Conservation (phyloP, 2,888 invertebrate species). For the Tricholauxania praeusta region DNA sequence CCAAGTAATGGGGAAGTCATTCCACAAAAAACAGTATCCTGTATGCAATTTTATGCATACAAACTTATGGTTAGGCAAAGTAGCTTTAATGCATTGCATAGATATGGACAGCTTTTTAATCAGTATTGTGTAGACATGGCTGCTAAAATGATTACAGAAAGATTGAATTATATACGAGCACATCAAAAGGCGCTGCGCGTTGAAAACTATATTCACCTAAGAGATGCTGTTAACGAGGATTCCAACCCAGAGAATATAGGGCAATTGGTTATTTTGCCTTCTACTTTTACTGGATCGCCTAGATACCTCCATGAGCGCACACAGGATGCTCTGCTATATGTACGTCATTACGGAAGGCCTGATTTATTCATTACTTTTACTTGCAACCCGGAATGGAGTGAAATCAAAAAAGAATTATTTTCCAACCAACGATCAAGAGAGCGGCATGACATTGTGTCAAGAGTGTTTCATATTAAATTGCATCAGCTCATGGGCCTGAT, state of each 20-base stretch:
- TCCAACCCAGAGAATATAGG: conserved; percentile 2
- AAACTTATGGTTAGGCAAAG: conserved; percentile 20
- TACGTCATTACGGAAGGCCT: conserved; percentile 9
- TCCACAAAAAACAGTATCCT: conserved; percentile 18
- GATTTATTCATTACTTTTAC: conserved; percentile 27
- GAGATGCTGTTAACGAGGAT: conserved; percentile 9
- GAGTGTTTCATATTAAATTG: conserved; percentile 34
- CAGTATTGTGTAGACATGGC: conserved; percentile 13
- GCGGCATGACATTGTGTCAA: conserved; percentile 25
- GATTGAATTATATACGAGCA: conserved; percentile 11
- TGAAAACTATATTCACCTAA: conserved; percentile 4
- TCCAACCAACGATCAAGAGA: conserved; percentile 31
- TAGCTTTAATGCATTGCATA: conserved; percentile 23
- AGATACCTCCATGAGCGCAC: not conserved
- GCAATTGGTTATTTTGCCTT: conserved; percentile 25
- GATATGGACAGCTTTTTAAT: conserved; percentile 22
- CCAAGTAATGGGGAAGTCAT: not conserved
- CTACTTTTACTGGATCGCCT: conserved; percentile 23
- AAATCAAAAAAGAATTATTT: not conserved
- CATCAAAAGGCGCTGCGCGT: conserved; percentile 19
- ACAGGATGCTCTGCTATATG: conserved; percentile 34
- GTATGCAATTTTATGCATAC: conserved; percentile 23
- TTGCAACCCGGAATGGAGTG: conserved; percentile 32
- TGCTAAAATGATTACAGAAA: conserved; percentile 22
- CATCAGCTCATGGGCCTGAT: conserved; percentile 25